phyloP scores from a whole-genome alignment of 2,113 vertebrate species.

The Epinephelus lanceolatus region DNA sequence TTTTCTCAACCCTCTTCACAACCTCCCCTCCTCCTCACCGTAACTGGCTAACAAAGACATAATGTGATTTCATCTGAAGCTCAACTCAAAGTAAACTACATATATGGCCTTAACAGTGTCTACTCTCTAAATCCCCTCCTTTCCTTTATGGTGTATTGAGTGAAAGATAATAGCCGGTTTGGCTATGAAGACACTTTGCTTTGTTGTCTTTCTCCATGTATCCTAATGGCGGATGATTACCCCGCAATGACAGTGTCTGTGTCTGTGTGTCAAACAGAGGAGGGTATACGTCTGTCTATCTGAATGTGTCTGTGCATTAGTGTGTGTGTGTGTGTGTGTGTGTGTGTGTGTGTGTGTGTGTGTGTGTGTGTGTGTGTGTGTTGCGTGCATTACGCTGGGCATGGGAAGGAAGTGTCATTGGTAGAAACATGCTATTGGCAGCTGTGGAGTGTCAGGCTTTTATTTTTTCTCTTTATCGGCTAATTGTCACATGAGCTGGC shows the following conservation, averaged over 20 bases:
- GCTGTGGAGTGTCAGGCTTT: slow-evolving; percentile 41
- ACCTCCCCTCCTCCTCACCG: background rate
- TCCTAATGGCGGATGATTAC: slow-evolving; percentile 77
- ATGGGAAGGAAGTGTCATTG: background rate
- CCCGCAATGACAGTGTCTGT: slow-evolving; percentile 72
- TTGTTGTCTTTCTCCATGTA: slow-evolving; percentile 70
- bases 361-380: background rate
- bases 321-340: background rate
- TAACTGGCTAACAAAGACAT: slow-evolving; percentile 61
- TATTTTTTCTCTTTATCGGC: slow-evolving; percentile 58
- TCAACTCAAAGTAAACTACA: slow-evolving; percentile 60
- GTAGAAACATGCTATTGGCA: slow-evolving; percentile 22
- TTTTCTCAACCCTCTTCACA: slow-evolving; percentile 30
- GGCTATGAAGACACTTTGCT: slow-evolving; percentile 72
- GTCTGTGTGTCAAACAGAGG: slow-evolving; percentile 65
- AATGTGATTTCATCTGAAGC: slow-evolving; percentile 58
- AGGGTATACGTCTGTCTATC: slow-evolving; percentile 33
- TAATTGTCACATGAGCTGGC: slow-evolving; percentile 69
- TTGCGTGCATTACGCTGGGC: background rate
- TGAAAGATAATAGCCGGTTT: slow-evolving; percentile 74
- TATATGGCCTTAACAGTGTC: slow-evolving; percentile 32
- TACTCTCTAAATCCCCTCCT: slow-evolving; percentile 45
- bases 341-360: background rate
- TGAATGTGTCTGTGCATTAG: slow-evolving; percentile 1
- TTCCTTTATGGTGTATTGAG: slow-evolving; percentile 69